A percentile compares a stretch with the other conserved stretches of the same genome.
phyloP scores from a whole-genome alignment of 2,888 invertebrate genomes.

The Gisinianus flammeolus region DNA sequence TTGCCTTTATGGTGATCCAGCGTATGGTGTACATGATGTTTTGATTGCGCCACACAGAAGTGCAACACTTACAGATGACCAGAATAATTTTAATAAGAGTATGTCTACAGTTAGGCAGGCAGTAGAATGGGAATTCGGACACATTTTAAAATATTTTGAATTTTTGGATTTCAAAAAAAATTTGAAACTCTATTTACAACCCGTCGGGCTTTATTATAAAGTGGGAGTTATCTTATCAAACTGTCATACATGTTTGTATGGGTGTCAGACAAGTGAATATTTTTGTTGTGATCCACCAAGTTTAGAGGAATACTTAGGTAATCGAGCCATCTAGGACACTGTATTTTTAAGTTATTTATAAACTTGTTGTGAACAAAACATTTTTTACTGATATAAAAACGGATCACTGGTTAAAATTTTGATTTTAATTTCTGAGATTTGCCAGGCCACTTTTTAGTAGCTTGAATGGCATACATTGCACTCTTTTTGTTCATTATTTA shows the following conservation, averaged over 20 bases:
- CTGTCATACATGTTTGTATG: constrained; percentile 38
- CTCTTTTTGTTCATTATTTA: too few relatives aligned
- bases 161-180: constrained; percentile 37
- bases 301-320: constrained; percentile 29
- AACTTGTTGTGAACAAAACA: too few relatives aligned
- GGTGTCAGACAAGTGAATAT: constrained; percentile 18
- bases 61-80: background rate
- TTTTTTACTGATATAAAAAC: too few relatives aligned
- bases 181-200: background rate
- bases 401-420: too few relatives aligned
- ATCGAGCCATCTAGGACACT: too few relatives aligned
- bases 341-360: too few relatives aligned
- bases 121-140: constrained; percentile 31
- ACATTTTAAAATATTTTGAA: constrained; percentile 14
- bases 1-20: constrained; percentile 28
- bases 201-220: constrained; percentile 11
- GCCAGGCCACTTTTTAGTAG: too few relatives aligned
- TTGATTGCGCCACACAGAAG: constrained; percentile 14
- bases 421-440: too few relatives aligned
- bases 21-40: background rate
- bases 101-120: constrained; percentile 8
- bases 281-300: constrained; percentile 16
- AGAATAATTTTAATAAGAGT: constrained; percentile 7
- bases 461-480: too few relatives aligned
- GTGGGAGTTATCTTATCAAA: constrained; percentile 34